Conservation (phyloP, 2,113 vertebrate genomes). For the Gavialis gangeticus region DNA sequence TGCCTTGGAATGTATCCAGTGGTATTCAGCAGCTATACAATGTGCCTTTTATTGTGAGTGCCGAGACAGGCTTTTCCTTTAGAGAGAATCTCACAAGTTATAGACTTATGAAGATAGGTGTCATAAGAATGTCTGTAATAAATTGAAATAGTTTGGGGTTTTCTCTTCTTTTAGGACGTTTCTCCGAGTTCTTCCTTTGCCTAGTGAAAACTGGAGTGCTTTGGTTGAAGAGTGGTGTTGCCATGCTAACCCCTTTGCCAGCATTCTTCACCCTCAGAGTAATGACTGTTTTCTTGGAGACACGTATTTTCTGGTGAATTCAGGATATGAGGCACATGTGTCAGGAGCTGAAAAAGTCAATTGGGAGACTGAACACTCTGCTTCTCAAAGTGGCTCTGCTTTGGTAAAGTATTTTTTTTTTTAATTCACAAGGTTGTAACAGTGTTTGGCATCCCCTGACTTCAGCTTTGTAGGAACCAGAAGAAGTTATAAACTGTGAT, state of each 20-base stretch:
- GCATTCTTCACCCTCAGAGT: constrained; percentile 83
- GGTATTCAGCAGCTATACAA: neutral
- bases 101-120: neutral
- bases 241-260: constrained; percentile 92
- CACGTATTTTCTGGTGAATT: constrained; percentile 87
- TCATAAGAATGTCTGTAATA: neutral
- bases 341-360: constrained; percentile 41
- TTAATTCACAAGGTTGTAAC: neutral
- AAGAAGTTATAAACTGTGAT: neutral
- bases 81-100: neutral
- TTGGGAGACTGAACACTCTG: neutral
- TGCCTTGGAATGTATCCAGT: constrained; percentile 27
- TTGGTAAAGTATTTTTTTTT: constrained; percentile 65
- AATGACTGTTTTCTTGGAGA: constrained; percentile 93
- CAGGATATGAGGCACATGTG: constrained; percentile 51
- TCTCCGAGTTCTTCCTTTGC: constrained; percentile 91
- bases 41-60: neutral
- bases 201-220: constrained; percentile 91
- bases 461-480: constrained; percentile 2
- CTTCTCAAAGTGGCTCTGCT: constrained; percentile 31
- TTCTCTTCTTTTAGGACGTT: constrained; percentile 81
- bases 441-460: neutral
- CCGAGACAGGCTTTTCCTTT: neutral
- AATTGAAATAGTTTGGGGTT: neutral
- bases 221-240: constrained; percentile 98